Evolutionary conservation across 2,797 vertebrate species (phyloP), one percentile per base, ranked within the genome.

Genomic region (Poecilia gillii): DNA sequence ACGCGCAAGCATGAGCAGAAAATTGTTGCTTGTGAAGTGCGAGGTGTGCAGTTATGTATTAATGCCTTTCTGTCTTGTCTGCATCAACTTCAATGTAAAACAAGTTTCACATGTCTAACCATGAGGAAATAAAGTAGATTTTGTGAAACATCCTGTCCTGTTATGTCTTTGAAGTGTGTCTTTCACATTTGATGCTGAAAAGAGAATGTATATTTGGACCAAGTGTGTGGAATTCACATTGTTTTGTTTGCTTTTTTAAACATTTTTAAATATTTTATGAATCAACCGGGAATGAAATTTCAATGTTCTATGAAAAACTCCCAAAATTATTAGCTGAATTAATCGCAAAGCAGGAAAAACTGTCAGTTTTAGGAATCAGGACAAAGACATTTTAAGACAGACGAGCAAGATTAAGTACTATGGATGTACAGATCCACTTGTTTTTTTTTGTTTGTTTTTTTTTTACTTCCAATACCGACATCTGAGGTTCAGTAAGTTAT

Each of bases 1-100:
- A 68, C 64, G 82, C 53, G 80, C 53, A 79, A 4, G 33, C 11
- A 31, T 74, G n/a, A 9, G 1, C 28, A 23, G 68, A 7, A 41
- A 2, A 41, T 36, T 13, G 4, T 41, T 11, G 41, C 31, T 72
- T 79, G 11, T 1, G 23, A 18, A 41, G 31, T 71, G 18, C 39
- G 47, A 55, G 23, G 28, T 36, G 45, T 1, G 9, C 13, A 8
- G 43, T 39, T 25, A 28, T 18, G 4, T 0, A 33, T 47, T 4
- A 66, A 39, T 39, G 16, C 33, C 33, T 36, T 59, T 59, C n/a
- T 59, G 55, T 28, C 28, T 31, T 3, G 55, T 57, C n/a, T 0
- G 7, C n/a, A 53, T 53, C 51, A 53, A 23, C 6, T 28, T 57
- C 23, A 28, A 59, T 33, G 31, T 33, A 33, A 28, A 59, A 0